These are phyloP conservation scores for Heliothis subflexa DNA, from an alignment of 1,140 invertebrate genomes.

Conservation along the genomic window DNA sequence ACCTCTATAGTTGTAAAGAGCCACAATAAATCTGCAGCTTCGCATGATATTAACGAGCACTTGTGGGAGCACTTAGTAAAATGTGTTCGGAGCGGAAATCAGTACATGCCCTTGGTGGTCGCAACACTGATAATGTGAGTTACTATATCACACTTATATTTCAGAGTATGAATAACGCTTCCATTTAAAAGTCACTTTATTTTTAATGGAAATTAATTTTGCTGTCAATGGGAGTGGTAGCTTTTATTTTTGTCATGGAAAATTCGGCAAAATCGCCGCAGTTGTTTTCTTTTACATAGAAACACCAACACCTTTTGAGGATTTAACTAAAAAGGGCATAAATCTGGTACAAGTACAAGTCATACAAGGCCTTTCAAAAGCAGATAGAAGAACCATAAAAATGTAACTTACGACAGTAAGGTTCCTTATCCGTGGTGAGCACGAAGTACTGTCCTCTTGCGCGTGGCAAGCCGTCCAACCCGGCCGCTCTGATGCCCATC, in stretches of 20 bases:
- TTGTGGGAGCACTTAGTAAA: neutral
- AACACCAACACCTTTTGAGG: neutral
- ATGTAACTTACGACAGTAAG: constrained; percentile 75
- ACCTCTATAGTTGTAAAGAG: too few species aligned
- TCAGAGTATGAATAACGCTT: neutral
- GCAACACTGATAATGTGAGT: neutral
- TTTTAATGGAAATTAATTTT: too few species aligned
- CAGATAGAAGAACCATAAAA: too few species aligned
- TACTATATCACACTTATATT: neutral
- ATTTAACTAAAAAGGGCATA: too few species aligned
- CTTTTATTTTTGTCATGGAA: too few species aligned
- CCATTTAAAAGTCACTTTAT: too few species aligned
- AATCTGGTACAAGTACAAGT: too few species aligned
- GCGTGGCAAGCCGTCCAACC: constrained; percentile 47
- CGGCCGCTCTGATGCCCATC: constrained; percentile 73
- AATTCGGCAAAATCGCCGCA: too few species aligned
- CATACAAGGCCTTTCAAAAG: too few species aligned
- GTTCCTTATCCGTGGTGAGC: constrained; percentile 71
- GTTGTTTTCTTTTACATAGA: too few species aligned
- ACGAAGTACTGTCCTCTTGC: constrained; percentile 72
- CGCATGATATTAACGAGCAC: neutral
- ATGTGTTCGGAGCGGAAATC: constrained; percentile 7
- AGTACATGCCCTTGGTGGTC: constrained; percentile 15
- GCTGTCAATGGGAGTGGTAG: too few species aligned
- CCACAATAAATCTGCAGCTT: neutral